Conservation (phyloP, 2,113 vertebrate genomes). For the Ploceus nigricollis region DNA sequence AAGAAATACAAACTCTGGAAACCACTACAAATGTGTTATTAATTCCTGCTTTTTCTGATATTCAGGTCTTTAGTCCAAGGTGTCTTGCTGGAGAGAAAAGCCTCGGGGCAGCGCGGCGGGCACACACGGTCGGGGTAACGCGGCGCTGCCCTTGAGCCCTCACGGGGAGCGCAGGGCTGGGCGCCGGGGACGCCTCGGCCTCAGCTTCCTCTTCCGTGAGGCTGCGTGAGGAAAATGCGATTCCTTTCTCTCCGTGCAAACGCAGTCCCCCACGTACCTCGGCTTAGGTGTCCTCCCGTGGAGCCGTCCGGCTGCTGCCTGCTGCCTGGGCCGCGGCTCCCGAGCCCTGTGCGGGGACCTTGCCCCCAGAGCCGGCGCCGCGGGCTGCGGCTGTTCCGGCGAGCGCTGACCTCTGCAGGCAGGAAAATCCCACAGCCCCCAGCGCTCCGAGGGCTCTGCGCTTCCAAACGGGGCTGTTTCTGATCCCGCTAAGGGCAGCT, state of each 20-base stretch:
- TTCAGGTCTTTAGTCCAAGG: background rate
- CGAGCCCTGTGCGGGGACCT: background rate
- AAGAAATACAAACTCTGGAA: background rate
- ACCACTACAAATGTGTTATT: background rate
- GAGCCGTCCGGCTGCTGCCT: background rate
- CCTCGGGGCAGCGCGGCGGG: background rate
- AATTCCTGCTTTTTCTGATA: background rate
- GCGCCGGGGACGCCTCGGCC: background rate
- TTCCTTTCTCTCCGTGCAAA: fast-evolving
- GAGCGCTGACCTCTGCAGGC: background rate
- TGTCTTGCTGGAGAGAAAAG: background rate
- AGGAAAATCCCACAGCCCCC: background rate
- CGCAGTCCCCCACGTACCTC: background rate
- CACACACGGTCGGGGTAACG: fast-evolving
- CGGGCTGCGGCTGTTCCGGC: background rate
- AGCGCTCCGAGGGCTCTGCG: fast-evolving
- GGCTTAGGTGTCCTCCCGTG: background rate
- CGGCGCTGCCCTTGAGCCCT: background rate
- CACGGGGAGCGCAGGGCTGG: background rate
- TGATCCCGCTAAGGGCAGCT: background rate
- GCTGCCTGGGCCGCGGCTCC: background rate
- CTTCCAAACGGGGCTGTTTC: fast-evolving
- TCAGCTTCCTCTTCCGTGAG: background rate
- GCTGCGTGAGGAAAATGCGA: fast-evolving
- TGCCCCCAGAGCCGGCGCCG: background rate